Evolutionary conservation across 2,888 invertebrate genomes (phyloP).

Genomic region (Epsilonema sp.): DNA sequence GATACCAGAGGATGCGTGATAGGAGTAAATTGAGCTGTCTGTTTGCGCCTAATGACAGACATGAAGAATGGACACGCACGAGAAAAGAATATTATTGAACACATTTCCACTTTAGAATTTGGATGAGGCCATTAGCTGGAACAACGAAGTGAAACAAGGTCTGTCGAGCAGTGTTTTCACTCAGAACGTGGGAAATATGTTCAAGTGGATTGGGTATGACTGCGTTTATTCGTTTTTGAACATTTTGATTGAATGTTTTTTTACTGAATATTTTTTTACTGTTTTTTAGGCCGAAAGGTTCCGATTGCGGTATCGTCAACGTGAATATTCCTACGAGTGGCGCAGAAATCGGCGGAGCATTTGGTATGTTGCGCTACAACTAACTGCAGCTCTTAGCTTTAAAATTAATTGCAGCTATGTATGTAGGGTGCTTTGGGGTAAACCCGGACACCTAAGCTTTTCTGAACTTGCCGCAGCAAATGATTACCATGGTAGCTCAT

Average conservation of each 20-base stretch:
- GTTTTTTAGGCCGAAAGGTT: slow-evolving; percentile 58
- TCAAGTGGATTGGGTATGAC: slow-evolving; percentile 45
- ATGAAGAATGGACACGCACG: too few species aligned
- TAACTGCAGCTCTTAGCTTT: too few species aligned
- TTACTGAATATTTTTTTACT: too few species aligned
- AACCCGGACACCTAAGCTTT: too few species aligned
- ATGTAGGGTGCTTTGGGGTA: too few species aligned
- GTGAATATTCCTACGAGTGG: slow-evolving; percentile 96
- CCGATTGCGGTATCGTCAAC: slow-evolving; percentile 93
- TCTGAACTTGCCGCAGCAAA: too few species aligned
- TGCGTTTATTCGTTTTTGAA: neutral
- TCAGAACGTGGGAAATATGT: slow-evolving; percentile 59
- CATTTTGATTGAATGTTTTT: neutral
- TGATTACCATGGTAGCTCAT: too few species aligned
- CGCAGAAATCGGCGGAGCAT: slow-evolving; percentile 97
- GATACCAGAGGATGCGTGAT: too few species aligned
- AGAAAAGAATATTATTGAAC: too few species aligned
- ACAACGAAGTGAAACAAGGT: slow-evolving; percentile 89
- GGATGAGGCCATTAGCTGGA: slow-evolving; percentile 69
- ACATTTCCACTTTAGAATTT: slow-evolving; percentile 41
- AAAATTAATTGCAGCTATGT: neutral
- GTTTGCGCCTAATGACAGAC: too few species aligned
- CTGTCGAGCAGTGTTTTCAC: slow-evolving; percentile 94
- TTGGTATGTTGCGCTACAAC: too few species aligned
- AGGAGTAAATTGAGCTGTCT: too few species aligned